Percentiles rank a stretch among this genome's conserved stretches.
Evolutionary conservation across 1,140 invertebrate species (phyloP).

Genomic region (Semibalanus balanoides): DNA sequence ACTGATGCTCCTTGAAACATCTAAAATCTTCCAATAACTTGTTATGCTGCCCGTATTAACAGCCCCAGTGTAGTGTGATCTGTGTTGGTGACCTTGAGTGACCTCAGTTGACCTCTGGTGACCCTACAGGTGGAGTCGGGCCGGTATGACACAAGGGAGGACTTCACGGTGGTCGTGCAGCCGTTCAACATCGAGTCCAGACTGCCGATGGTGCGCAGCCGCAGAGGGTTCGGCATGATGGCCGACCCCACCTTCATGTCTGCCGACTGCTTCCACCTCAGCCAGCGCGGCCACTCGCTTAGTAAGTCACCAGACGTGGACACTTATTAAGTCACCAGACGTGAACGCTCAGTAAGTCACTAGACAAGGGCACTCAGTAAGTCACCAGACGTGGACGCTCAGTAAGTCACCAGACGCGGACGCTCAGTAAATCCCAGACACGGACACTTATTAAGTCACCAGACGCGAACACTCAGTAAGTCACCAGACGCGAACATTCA

Average conservation of each 20-base stretch:
- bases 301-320: slow-evolving; percentile 27
- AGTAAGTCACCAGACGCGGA: no score
- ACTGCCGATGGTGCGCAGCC: slow-evolving; percentile 35
- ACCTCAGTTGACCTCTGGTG: no score
- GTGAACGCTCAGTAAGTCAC: no score
- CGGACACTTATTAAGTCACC: slow-evolving; percentile 34
- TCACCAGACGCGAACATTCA: no score
- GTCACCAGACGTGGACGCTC: slow-evolving; percentile 9
- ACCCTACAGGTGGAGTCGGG: slow-evolving; percentile 25
- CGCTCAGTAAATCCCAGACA: no score
- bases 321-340: neutral
- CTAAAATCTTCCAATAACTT: no score
- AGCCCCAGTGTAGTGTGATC: no score
- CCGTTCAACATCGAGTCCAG: slow-evolving; percentile 39
- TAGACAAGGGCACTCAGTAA: slow-evolving; percentile 39
- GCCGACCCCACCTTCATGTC: slow-evolving; percentile 45
- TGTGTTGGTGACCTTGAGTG: no score
- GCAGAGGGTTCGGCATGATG: slow-evolving; percentile 25
- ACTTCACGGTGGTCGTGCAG: slow-evolving; percentile 49
- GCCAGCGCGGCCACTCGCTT: slow-evolving; percentile 43
- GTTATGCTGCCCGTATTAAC: no score
- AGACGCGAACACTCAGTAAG: no score
- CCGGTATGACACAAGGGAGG: slow-evolving; percentile 43
- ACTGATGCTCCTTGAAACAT: no score
- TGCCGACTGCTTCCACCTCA: slow-evolving; percentile 55